Evolutionary conservation across 2,113 vertebrate species (phyloP).

Genomic region (Cyphomyrus plagiostoma): DNA sequence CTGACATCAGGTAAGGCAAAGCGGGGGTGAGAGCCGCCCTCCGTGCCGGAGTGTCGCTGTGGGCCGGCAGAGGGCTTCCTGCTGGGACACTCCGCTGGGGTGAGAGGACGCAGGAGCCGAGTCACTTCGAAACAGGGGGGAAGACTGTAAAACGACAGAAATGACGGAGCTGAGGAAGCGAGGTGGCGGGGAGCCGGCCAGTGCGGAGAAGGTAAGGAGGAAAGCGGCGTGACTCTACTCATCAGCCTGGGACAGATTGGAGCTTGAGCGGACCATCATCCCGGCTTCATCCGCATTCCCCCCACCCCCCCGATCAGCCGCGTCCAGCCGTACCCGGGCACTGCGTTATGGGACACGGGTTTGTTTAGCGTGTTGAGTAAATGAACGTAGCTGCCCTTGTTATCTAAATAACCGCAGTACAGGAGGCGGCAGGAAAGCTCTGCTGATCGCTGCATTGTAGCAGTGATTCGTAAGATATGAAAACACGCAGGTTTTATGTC

Average conservation of each 20-base stretch:
- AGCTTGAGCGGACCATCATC: not conserved
- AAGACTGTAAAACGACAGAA: conserved; percentile 26
- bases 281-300: not conserved
- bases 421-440: not conserved
- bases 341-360: not conserved
- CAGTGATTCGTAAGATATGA: not conserved
- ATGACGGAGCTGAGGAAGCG: conserved; percentile 68
- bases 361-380: not conserved
- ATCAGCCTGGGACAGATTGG: not conserved
- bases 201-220: conserved; percentile 58
- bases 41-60: conserved; percentile 17
- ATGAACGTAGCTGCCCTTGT: not conserved
- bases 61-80: conserved; percentile 6
- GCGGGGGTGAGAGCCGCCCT: not conserved
- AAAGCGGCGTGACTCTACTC: conserved; percentile 42
- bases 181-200: conserved; percentile 54
- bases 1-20: not conserved
- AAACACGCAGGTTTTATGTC: not conserved
- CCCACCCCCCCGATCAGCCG: not conserved
- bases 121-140: not conserved
- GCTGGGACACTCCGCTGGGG: not conserved
- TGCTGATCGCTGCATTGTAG: not conserved
- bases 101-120: conserved; percentile 16
- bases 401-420: not conserved
- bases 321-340: not conserved